Base-by-base conservation (phyloP, 2,113 vertebrate genomes). In the Xenopus tropicalis region DNA sequence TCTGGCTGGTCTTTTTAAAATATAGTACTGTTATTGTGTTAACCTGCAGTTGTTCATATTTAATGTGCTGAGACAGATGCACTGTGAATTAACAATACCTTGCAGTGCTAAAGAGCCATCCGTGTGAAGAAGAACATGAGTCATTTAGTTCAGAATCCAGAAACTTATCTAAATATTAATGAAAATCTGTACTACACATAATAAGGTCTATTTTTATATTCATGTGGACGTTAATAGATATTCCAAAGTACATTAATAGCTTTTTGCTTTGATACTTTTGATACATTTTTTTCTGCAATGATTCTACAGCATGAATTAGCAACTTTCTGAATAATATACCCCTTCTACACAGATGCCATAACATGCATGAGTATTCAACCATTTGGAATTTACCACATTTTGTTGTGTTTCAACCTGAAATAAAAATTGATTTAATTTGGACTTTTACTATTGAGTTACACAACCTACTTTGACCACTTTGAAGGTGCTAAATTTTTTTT, bases 51-150 rank as follows among this genome's bases (percentile, higher is more conserved):
- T 10, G 71, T 69, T 69, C 59, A 74, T 62, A 61, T 68, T 74
- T 67, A 74, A 67, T 74, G 72, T 69, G 66, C 57, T 68, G 43
- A 52, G 52, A 61, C 72, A 74, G 72, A 74, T 74, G 72, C 62
- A 68, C 51, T 25, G 24, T 61, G 54, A 64, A 74, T 74, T 61
- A 74, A 61, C 42, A 74, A 74, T 69, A 74, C 65, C 65, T 61
- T 44, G 16, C 64, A 52, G n/a, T 68, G 44, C 65, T 69, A 65
- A n/a, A 74, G 72, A 61, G 25, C 51, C 44, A 43, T 51, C 23
- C 56, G 19, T 37, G 65, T 57, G 29, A 46, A 58, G 22, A 25
- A 24, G 57, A 74, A 74, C 72, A 74, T 6, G 24, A 69, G 65
- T 69, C 72, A 74, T 66, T 74, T 74, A 74, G 65, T 20, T 68